A percentile compares a stretch with the other conserved stretches of the same genome.
phyloP scores from a whole-genome alignment of 2,888 invertebrate genomes.

The Heterodera filipjevi region DNA sequence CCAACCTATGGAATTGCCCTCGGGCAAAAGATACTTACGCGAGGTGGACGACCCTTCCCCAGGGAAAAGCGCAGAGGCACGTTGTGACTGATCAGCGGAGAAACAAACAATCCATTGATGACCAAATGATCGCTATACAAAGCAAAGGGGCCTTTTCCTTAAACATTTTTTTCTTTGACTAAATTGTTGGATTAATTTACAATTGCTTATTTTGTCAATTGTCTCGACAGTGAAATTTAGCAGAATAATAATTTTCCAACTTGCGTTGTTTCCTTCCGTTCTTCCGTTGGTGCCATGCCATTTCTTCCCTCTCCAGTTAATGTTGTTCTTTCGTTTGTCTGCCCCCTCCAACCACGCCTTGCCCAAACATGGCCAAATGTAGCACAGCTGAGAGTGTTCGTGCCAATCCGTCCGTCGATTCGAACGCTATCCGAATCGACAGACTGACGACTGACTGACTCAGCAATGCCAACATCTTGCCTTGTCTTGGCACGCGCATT shows the following conservation, averaged over 20 bases:
- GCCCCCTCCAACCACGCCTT: background rate
- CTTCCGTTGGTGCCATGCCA: background rate
- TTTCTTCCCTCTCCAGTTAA: background rate
- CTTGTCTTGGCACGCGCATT: slow-evolving; percentile 34
- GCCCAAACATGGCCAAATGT: slow-evolving; percentile 45
- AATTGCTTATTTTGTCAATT: too few species aligned
- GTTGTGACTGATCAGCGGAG: background rate
- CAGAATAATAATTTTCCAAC: too few species aligned
- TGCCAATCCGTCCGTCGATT: background rate
- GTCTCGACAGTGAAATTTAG: too few species aligned
- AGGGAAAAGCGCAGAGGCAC: slow-evolving; percentile 1
- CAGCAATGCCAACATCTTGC: slow-evolving; percentile 50
- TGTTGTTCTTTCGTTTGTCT: background rate
- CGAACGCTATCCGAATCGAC: background rate
- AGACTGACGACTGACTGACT: slow-evolving; percentile 29
- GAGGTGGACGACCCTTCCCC: slow-evolving; percentile 7
- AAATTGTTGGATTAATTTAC: too few species aligned
- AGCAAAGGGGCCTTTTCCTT: too few species aligned
- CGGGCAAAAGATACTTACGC: slow-evolving; percentile 54
- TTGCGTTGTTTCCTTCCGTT: too few species aligned
- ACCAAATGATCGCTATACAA: too few species aligned
- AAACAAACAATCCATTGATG: too few species aligned
- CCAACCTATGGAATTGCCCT: slow-evolving; percentile 51
- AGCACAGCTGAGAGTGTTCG: slow-evolving; percentile 40
- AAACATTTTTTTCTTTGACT: too few species aligned